Evolutionary conservation across 2,797 vertebrate genomes (phyloP).

Genomic region (Microctenopoma lineatum): DNA sequence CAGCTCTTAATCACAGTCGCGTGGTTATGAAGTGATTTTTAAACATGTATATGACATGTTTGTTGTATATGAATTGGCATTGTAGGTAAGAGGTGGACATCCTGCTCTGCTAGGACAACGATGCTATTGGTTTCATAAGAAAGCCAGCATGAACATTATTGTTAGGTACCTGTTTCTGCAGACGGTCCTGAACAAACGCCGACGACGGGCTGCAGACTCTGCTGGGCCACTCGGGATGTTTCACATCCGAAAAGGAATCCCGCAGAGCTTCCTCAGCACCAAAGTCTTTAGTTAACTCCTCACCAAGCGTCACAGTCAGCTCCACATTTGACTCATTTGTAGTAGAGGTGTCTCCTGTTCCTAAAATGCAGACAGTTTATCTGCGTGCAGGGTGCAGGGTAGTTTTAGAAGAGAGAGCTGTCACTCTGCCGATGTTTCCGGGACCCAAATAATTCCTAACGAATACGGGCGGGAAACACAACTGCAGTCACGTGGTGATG

Average conservation of each 20-base stretch:
- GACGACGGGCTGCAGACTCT: constrained; percentile 18
- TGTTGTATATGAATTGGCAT: neutral
- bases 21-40: neutral
- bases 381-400: neutral
- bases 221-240: constrained; percentile 16
- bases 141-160: neutral
- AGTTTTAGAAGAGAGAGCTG: neutral
- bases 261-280: neutral
- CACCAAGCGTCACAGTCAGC: neutral
- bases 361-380: constrained; percentile 1
- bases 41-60: neutral
- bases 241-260: constrained; percentile 15
- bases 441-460: constrained; percentile 20
- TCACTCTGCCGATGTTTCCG: constrained; percentile 54
- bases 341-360: constrained; percentile 6
- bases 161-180: constrained; percentile 62
- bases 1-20: neutral
- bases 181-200: constrained; percentile 31
- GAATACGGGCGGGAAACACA: constrained; percentile 67
- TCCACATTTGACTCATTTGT: neutral
- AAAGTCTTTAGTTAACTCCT: neutral
- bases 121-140: accelerated
- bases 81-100: too few species aligned
- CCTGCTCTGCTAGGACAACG: neutral
- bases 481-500: constrained; percentile 47